A percentile compares a stretch with the other conserved stretches of the same genome.
Conservation (phyloP, 2,113 vertebrate species). For the Sterrhoptilus dennistouni region DNA sequence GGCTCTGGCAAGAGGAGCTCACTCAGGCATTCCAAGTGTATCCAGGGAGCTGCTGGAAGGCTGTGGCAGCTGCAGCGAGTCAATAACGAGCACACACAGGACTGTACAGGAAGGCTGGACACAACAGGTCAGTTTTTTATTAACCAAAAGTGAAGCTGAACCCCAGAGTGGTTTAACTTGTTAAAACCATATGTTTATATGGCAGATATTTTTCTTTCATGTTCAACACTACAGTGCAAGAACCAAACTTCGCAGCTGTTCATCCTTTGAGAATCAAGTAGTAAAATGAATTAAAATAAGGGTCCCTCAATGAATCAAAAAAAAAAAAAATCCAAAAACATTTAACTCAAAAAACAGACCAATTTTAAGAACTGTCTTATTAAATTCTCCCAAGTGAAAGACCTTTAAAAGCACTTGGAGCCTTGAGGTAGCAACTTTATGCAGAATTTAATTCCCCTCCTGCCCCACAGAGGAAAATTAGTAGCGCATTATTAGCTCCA, state of each 20-base stretch:
- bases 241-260: constrained; percentile 56
- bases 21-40: background rate
- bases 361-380: constrained; percentile 55
- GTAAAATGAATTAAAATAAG: constrained; percentile 70
- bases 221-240: constrained; percentile 67
- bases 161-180: constrained; percentile 61
- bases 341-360: constrained; percentile 62
- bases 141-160: constrained; percentile 74
- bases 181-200: constrained; percentile 59
- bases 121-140: constrained; percentile 78
- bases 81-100: constrained; percentile 53
- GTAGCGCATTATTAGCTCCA: constrained; percentile 63
- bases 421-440: constrained; percentile 84
- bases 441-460: constrained; percentile 72
- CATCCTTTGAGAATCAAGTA: constrained; percentile 70
- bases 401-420: constrained; percentile 78
- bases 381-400: constrained; percentile 72
- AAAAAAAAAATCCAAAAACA: background rate
- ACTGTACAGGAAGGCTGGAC: constrained; percentile 58
- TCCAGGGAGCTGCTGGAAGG: background rate
- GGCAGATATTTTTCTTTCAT: constrained; percentile 51
- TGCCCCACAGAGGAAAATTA: constrained; percentile 65
- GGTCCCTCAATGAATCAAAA: constrained; percentile 48
- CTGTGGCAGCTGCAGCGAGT: background rate
- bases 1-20: background rate